Evolutionary conservation across 2,797 vertebrate genomes (phyloP), one percentile per base, ranked within the genome.

Genomic region (Pangasius macronema): DNA sequence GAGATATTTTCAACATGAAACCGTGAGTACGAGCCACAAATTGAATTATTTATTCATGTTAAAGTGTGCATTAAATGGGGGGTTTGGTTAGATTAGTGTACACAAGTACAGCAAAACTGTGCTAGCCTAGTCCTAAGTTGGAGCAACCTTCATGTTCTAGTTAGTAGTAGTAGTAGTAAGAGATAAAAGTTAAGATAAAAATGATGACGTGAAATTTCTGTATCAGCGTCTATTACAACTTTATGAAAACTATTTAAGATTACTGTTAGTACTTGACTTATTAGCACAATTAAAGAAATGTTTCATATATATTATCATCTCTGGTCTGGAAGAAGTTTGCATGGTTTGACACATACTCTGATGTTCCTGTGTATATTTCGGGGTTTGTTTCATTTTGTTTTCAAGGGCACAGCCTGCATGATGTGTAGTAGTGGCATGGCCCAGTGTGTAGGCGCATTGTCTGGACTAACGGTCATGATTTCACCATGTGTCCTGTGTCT

Each of bases 1-100:
- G 97, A 5, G 98, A 99, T 93, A 93, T 99, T 87, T 99, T 99
- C 92, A 98, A 96, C 95, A 97, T 99, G 96, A 99, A 97, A 85
- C 98, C 98, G 98, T 99, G 92, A 98, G 98, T 98, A 83, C 14
- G 14, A 13, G 10, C 24, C 63, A 30, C 24, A 22, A 2, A 39
- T 53, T 33, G n/a, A 67, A 6, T 39, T 2, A 9, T 42, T 61
- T n/a, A 1, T 82, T 59, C 33, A 14, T 79, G 9, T 75, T 75
- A 9, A 49, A 13, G 72, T 75, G 49, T 13, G 46, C 42, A 36
- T 65, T 49, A 61, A 3, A 42, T 11, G 11, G 36, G 61, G 20
- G 20, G 51, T 81, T 30, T 39, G 13, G 22, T n/a, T 57, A 30
- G 22, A 65, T 85, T 20, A 49, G 53, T 53, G 42, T 53, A 39